Conservation (phyloP, 1,140 invertebrate genomes). For the Pinna nobilis region DNA sequence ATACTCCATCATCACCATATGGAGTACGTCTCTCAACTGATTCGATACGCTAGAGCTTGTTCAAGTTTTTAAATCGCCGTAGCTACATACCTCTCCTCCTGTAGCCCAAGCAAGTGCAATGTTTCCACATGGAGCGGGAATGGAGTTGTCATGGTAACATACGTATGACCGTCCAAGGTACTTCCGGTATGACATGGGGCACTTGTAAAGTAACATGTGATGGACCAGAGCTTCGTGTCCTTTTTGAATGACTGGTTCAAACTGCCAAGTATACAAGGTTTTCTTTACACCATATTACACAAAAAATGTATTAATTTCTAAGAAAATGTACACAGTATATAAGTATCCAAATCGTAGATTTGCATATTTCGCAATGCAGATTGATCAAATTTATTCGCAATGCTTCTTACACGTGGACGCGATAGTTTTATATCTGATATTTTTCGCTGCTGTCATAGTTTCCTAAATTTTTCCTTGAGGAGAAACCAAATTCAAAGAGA, state of each 20-base stretch:
- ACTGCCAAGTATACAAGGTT: neutral
- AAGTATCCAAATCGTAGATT: neutral
- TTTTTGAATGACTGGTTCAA: slow-evolving; percentile 6
- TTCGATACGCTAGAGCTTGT: too few species aligned
- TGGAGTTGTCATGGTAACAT: slow-evolving; percentile 7
- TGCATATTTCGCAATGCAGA: neutral
- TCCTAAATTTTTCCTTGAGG: too few species aligned
- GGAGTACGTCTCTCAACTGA: too few species aligned
- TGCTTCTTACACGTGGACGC: too few species aligned
- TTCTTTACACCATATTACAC: too few species aligned
- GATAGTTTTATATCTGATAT: too few species aligned
- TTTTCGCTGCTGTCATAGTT: too few species aligned
- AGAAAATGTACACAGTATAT: too few species aligned
- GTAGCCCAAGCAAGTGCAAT: slow-evolving; percentile 25
- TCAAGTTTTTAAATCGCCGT: too few species aligned
- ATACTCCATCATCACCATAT: too few species aligned
- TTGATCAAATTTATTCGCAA: neutral
- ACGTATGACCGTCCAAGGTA: slow-evolving; percentile 11
- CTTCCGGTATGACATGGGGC: slow-evolving; percentile 8
- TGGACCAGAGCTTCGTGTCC: slow-evolving; percentile 12
- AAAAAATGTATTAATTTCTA: too few species aligned
- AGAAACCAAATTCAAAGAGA: too few species aligned
- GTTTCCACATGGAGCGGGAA: slow-evolving; percentile 11
- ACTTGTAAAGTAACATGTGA: slow-evolving; percentile 15
- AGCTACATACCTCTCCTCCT: slow-evolving; percentile 31